A percentile compares a stretch with the other conserved stretches of the same genome.
Conservation (phyloP, 2,888 invertebrate genomes). For the Rhogogaster chlorosoma region DNA sequence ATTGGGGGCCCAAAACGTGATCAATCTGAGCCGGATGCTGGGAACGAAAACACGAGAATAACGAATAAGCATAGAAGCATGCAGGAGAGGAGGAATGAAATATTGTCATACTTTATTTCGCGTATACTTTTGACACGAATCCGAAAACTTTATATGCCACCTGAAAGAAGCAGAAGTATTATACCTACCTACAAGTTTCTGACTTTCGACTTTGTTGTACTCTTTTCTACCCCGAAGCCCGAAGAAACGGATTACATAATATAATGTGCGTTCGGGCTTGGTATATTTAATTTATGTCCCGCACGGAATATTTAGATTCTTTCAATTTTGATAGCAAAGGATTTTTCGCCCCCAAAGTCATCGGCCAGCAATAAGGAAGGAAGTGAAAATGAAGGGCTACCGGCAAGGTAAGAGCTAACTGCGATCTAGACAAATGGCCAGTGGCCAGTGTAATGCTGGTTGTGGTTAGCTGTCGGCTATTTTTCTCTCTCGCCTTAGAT, state of each 20-base stretch:
- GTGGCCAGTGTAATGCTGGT: conserved; percentile 52
- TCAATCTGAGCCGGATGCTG: neutral
- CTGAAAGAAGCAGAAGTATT: neutral
- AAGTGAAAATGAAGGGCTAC: conserved; percentile 46
- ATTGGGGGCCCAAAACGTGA: neutral
- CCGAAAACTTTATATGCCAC: neutral
- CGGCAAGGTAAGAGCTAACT: conserved; percentile 31
- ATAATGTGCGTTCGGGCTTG: neutral
- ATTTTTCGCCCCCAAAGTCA: neutral
- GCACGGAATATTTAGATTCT: conserved; percentile 46
- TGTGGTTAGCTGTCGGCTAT: conserved; percentile 64
- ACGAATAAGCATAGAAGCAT: neutral
- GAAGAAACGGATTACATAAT: neutral
- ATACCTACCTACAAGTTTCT: neutral
- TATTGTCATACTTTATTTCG: neutral
- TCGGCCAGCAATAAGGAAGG: conserved; percentile 38
- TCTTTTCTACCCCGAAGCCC: neutral
- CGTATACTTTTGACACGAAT: conserved; percentile 17
- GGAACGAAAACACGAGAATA: neutral
- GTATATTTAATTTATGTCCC: conserved; percentile 8
- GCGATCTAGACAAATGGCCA: conserved; percentile 38
- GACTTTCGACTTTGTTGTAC: neutral
- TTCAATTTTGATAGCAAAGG: conserved; percentile 1
- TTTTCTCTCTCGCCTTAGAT: conserved; percentile 69
- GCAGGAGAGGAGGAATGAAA: neutral